A percentile compares a stretch with the other conserved stretches of the same genome.
phyloP scores from a whole-genome alignment of 2,113 vertebrate genomes.

The Petrocephalus microphthalmus region DNA sequence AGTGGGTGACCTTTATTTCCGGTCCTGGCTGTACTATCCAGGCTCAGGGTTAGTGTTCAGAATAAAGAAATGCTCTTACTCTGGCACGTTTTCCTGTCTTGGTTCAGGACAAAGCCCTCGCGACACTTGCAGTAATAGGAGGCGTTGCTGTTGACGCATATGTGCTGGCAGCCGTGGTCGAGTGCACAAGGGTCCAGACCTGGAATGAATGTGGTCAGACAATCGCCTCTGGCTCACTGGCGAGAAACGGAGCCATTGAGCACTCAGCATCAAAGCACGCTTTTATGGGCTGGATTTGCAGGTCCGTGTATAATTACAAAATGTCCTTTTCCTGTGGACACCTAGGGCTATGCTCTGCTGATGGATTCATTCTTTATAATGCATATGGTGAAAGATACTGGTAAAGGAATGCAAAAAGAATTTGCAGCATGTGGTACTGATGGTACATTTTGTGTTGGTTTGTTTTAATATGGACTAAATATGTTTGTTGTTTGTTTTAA shows the following conservation, averaged over 20 bases:
- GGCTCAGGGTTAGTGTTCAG: neutral
- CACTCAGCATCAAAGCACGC: constrained; percentile 37
- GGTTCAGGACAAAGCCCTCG: constrained; percentile 66
- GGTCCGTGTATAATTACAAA: neutral
- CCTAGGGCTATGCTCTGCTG: constrained; percentile 12
- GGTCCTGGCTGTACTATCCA: neutral
- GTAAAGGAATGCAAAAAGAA: neutral
- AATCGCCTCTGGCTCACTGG: neutral
- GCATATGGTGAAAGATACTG: neutral
- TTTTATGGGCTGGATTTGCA: constrained; percentile 49
- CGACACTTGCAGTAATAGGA: constrained; percentile 69
- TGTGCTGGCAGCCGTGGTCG: constrained; percentile 69
- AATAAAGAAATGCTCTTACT: neutral
- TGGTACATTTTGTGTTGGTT: neutral
- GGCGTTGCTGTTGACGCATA: constrained; percentile 61
- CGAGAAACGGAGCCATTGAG: constrained; percentile 24
- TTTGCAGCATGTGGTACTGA: neutral
- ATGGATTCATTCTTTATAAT: neutral
- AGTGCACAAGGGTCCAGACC: constrained; percentile 63
- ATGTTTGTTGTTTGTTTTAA: neutral
- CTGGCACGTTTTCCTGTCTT: constrained; percentile 63
- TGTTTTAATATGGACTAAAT: neutral
- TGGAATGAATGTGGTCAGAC: constrained; percentile 42
- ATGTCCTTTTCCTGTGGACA: neutral
- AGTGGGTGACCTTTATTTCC: neutral